phyloP scores from a whole-genome alignment of 1,140 invertebrate species.

The Sycophila sp. region DNA sequence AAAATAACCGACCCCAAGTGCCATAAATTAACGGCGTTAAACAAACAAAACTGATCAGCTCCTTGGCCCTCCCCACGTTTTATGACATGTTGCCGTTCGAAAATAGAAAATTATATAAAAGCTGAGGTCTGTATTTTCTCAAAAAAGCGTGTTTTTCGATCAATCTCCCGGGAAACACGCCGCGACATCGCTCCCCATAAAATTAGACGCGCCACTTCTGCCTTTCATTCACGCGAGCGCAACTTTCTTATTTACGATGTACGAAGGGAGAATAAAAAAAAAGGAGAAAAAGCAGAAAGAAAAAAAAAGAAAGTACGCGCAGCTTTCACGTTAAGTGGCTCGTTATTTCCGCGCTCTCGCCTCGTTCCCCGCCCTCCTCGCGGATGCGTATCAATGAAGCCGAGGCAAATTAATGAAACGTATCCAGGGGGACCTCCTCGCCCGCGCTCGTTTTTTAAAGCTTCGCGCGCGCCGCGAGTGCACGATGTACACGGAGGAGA shows the following conservation, averaged over 20 bases:
- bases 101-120: conserved; percentile 5
- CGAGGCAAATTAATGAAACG: conserved; percentile 17
- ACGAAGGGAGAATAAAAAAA: too few species aligned
- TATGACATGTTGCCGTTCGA: neutral
- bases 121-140: neutral
- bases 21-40: neutral
- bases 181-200: neutral
- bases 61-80: conserved; percentile 4
- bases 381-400: neutral
- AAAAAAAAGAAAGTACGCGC: neutral
- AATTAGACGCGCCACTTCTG: conserved; percentile 15
- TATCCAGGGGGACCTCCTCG: neutral
- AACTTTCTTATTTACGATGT: neutral
- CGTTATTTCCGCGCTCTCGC: conserved; percentile 28
- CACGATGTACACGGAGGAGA: too few species aligned
- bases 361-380: too few species aligned
- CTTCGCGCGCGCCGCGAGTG: too few species aligned
- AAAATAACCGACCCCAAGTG: too few species aligned
- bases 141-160: neutral
- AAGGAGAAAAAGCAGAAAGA: too few species aligned
- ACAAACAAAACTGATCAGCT: conserved; percentile 8
- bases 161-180: neutral
- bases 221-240: too few species aligned
- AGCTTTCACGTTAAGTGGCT: conserved; percentile 11
- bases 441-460: neutral